phyloP scores from a whole-genome alignment of 2,888 invertebrate species.

The Emmelina monodactyla region DNA sequence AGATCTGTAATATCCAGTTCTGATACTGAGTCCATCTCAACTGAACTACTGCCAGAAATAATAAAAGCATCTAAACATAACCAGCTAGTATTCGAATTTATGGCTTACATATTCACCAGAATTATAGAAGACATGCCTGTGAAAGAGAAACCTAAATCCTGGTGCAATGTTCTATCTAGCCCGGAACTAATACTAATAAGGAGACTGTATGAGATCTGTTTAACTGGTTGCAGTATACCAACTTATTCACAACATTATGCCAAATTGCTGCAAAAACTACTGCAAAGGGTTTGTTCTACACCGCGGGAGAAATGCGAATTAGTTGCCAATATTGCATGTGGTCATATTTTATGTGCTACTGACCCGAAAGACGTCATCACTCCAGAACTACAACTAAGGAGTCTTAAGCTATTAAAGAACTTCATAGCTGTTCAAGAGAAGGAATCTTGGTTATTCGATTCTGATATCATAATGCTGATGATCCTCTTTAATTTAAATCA shows the following conservation, averaged over 20 bases:
- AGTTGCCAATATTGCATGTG: slow-evolving; percentile 63
- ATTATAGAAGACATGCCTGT: slow-evolving; percentile 56
- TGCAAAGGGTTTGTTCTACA: slow-evolving; percentile 46
- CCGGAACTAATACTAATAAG: slow-evolving; percentile 41
- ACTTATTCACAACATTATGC: slow-evolving; percentile 40
- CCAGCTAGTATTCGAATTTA: slow-evolving; percentile 62
- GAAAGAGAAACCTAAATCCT: slow-evolving; percentile 35
- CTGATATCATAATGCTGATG: slow-evolving; percentile 56
- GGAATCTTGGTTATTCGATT: slow-evolving; percentile 40
- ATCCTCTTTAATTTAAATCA: slow-evolving; percentile 66
- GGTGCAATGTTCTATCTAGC: slow-evolving; percentile 48
- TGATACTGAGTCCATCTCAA: slow-evolving; percentile 29
- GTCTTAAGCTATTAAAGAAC: slow-evolving; percentile 45
- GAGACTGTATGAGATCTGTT: slow-evolving; percentile 50
- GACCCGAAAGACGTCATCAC: slow-evolving; percentile 50
- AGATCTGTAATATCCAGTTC: slow-evolving; percentile 35
- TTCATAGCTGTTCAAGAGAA: slow-evolving; percentile 30
- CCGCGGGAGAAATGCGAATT: slow-evolving; percentile 60
- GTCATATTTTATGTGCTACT: slow-evolving; percentile 45
- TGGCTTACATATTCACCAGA: slow-evolving; percentile 59
- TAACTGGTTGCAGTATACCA: slow-evolving; percentile 50
- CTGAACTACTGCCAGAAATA: slow-evolving; percentile 32
- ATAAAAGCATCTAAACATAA: slow-evolving; percentile 39
- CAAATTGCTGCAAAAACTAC: slow-evolving; percentile 43
- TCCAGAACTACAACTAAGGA: slow-evolving; percentile 57